Conservation (phyloP, 2,797 vertebrate species). For the Hylomyscus alleni region DNA sequence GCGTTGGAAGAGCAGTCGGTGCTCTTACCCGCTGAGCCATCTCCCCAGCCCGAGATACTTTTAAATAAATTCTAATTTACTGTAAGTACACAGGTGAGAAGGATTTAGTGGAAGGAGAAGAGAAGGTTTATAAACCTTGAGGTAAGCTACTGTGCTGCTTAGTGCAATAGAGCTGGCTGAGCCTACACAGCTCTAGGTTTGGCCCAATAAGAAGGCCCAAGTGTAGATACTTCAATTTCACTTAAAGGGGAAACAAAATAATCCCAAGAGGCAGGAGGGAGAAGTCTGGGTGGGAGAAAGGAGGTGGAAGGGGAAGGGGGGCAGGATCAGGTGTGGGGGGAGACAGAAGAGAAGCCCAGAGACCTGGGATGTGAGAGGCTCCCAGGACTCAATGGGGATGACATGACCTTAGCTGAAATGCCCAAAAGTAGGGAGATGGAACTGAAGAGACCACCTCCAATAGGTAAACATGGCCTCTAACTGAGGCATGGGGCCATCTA, state of each 20-base stretch:
- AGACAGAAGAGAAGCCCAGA: not conserved
- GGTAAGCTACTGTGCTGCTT: not conserved
- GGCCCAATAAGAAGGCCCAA: not conserved
- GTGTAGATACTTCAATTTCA: not conserved
- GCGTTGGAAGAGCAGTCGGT: no score
- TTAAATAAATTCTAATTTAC: conserved; percentile 43
- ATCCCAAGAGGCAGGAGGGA: not conserved
- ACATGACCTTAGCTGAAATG: not conserved
- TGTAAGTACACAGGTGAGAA: conserved; percentile 39
- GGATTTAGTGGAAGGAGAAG: conserved; percentile 25
- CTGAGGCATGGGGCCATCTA: not conserved
- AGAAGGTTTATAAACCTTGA: conserved; percentile 25
- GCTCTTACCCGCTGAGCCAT: no score
- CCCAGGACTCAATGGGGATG: not conserved
- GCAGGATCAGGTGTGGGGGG: not conserved
- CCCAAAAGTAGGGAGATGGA: not conserved
- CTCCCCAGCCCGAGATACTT: no score
- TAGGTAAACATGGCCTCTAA: not conserved
- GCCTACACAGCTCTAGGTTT: not conserved
- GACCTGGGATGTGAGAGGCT: not conserved
- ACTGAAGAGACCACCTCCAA: not conserved
- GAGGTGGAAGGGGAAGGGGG: not conserved
- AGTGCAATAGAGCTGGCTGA: not conserved
- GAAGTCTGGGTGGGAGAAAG: not conserved
- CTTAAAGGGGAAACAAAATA: not conserved